Evolutionary conservation across 2,888 invertebrate genomes (phyloP), one percentile per base, ranked within the genome.

Genomic region (Brenthis hecate): DNA sequence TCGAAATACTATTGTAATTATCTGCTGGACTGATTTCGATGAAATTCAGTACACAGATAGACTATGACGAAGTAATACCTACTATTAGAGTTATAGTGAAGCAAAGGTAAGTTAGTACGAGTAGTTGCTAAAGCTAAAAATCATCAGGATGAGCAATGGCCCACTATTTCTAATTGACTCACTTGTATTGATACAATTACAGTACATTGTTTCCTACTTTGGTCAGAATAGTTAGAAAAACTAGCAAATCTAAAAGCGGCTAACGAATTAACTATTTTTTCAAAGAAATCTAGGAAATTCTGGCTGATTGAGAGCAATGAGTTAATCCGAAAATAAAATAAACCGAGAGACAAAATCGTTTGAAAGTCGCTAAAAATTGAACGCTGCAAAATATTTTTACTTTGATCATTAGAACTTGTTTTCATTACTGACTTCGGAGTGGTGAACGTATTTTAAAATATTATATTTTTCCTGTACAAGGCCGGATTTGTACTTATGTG

Each of bases 281-380:
- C 36, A 53, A 51, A 53, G 61, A 66, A 66, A 56, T 66, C 55
- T 62, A 54, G 65, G 62, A 73, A 68, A 70, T 65, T 71, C 71
- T 66, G 60, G 72, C 72, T 72, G 71, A 73, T 76, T 76, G 75
- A 74, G 72, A 74, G 73, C 71, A 65, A 71, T 66, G 72, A 74
- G 76, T 77, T 79, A 75, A 77, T 79, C 78, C 71, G 71, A 67
- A 72, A 78, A 79, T 76, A 79, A 81, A 81, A 77, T 73, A 71
- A 69, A 72, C 72, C 69, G 66, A 73, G 73, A 74, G 73, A 76
- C 78, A 80, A 79, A 80, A 76, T 77, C 75, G 74, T 73, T 75
- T 76, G 67, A 71, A 75, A 72, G 70, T 69, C 69, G 67, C 68
- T 57, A 36, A 61, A 61, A 55, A 50, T 50, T 43, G 23, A n/a